Evolutionary conservation across 2,888 invertebrate genomes (phyloP).

Genomic region (Candidula unifasciata): DNA sequence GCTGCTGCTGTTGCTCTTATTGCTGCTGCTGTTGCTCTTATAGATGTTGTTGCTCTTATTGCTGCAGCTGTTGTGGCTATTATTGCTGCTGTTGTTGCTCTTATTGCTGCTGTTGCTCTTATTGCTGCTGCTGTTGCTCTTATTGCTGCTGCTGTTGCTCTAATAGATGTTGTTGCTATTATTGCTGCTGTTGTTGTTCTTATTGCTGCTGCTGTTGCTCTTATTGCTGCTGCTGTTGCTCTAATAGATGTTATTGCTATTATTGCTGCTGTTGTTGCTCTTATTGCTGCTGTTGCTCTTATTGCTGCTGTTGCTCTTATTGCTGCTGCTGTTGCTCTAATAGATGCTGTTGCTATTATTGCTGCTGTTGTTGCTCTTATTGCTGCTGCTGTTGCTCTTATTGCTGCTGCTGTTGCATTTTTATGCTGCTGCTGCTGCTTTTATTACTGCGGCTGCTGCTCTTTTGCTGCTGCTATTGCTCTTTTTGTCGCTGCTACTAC

Average conservation of each 20-base stretch:
- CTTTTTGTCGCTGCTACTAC: no score
- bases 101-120: not conserved
- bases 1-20: not conserved
- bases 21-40: not conserved
- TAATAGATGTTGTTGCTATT: not conserved
- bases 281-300: not conserved
- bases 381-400: no score
- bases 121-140: not conserved
- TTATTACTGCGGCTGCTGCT: no score
- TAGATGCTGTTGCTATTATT: not conserved
- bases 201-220: no score
- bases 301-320: not conserved
- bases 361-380: not conserved
- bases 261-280: not conserved
- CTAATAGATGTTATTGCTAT: not conserved
- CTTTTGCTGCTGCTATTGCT: no score
- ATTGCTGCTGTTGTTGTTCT: not conserved
- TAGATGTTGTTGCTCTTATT: not conserved
- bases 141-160: not conserved
- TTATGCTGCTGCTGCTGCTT: no score
- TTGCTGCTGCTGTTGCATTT: no score
- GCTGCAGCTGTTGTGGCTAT: not conserved
- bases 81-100: not conserved
- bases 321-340: not conserved
- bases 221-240: not conserved